These are phyloP conservation scores for Naja naja DNA, from an alignment of 2,113 vertebrate species.

Conservation along the genomic window DNA sequence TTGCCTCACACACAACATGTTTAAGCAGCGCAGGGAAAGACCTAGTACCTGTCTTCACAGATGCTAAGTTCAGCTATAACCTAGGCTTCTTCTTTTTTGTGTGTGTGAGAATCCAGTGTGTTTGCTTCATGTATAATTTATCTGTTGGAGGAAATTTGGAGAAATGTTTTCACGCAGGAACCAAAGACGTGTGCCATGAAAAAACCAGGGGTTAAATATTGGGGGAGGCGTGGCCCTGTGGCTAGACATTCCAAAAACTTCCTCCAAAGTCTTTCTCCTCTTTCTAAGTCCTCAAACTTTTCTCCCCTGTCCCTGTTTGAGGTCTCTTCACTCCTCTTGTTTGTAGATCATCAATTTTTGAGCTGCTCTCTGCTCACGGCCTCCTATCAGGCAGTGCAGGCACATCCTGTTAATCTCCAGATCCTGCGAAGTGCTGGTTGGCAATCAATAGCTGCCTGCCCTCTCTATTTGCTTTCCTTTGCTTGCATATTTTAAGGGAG, in stretches of 20 bases:
- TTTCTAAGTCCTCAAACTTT: slow-evolving; percentile 40
- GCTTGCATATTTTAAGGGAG: slow-evolving; percentile 63
- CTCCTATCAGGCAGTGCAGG: slow-evolving; percentile 46
- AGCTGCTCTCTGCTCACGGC: slow-evolving; percentile 34
- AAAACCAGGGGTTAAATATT: not conserved
- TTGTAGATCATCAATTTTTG: slow-evolving; percentile 61
- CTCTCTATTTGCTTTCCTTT: slow-evolving; percentile 58
- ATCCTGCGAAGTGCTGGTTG: slow-evolving; percentile 53
- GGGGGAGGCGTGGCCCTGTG: no score
- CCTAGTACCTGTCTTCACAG: not conserved
- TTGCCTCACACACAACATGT: not conserved
- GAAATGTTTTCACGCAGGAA: not conserved
- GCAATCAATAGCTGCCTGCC: slow-evolving; percentile 58
- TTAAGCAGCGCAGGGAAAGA: not conserved
- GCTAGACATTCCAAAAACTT: slow-evolving; percentile 20
- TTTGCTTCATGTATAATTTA: not conserved
- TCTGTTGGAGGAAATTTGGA: not conserved
- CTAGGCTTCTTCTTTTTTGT: not conserved
- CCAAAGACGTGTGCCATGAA: rapidly evolving
- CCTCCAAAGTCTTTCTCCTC: slow-evolving; percentile 40
- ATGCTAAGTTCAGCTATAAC: not conserved
- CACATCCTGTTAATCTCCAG: slow-evolving; percentile 58
- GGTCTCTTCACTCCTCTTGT: slow-evolving; percentile 54
- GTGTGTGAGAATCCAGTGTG: not conserved
- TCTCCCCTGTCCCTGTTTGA: slow-evolving; percentile 22